These are phyloP conservation scores for Melanostoma scalare DNA, from an alignment of 2,888 invertebrate genomes.

Conservation along the genomic window DNA sequence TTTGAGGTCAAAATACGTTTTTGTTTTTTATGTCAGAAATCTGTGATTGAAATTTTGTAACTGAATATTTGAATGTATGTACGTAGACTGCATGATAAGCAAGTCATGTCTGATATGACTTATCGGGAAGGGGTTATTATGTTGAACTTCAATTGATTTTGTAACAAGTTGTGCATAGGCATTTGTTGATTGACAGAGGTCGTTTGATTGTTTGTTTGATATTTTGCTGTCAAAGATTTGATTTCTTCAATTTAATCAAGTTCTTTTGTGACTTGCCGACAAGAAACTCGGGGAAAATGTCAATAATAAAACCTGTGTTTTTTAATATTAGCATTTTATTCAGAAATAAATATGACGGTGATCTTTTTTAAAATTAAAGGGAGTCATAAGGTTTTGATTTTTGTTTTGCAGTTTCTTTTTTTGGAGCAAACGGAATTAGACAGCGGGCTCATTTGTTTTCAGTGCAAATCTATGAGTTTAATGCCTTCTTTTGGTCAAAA, in stretches of 20 bases:
- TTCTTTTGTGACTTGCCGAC: constrained; percentile 7
- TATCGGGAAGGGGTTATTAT: constrained; percentile 28
- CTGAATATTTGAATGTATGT: constrained; percentile 4
- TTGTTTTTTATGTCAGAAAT: neutral
- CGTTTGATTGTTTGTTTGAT: constrained; percentile 14
- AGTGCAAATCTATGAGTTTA: too few relatives aligned
- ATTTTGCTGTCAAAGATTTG: constrained; percentile 29
- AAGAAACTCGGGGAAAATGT: neutral
- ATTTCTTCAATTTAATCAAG: neutral
- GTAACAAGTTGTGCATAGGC: neutral
- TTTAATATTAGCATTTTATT: too few relatives aligned
- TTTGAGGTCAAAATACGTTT: constrained; percentile 27
- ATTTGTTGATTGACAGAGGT: constrained; percentile 5
- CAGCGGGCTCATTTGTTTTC: too few relatives aligned
- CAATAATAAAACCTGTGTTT: too few relatives aligned
- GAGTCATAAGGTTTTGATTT: too few relatives aligned
- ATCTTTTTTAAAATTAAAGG: too few relatives aligned
- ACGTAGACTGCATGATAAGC: constrained; percentile 22
- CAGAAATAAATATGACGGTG: too few relatives aligned
- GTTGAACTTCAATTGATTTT: constrained; percentile 36
- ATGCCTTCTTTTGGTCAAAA: too few relatives aligned
- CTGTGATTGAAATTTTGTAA: constrained; percentile 14
- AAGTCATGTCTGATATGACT: constrained; percentile 36
- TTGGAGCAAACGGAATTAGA: too few relatives aligned
- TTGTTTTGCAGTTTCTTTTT: too few relatives aligned